A percentile compares a stretch with the other conserved stretches of the same genome.
Conservation (phyloP, 1,140 invertebrate species). For the Listronotus bonariensis region DNA sequence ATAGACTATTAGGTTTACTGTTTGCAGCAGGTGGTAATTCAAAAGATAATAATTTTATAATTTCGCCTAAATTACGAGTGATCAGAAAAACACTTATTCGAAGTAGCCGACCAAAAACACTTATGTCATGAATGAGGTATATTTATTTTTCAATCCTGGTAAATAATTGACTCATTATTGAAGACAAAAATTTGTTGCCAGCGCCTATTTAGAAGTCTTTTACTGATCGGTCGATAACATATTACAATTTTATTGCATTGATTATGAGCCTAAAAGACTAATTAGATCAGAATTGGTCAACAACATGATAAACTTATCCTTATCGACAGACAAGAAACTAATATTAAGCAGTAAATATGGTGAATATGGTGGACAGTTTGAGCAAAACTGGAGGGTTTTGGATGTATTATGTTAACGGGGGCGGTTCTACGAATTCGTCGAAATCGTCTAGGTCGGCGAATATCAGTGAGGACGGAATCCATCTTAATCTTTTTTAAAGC, state of each 20-base stretch:
- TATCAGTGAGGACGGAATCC: conserved; percentile 64
- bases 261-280: conserved; percentile 1
- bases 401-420: conserved; percentile 71
- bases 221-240: background rate
- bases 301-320: conserved; percentile 6
- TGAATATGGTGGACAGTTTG: conserved; percentile 33
- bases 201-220: too few species aligned
- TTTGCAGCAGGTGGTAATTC: too few species aligned
- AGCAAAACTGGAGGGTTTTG: conserved; percentile 58
- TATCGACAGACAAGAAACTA: conserved; percentile 5
- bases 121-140: too few species aligned
- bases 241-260: conserved; percentile 13
- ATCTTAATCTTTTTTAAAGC: conserved; percentile 56
- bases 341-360: background rate
- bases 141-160: too few species aligned
- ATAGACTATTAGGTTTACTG: too few species aligned
- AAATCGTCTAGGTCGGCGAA: conserved; percentile 63
- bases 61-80: too few species aligned
- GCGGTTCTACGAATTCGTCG: conserved; percentile 66
- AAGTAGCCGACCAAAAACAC: background rate
- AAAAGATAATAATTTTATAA: too few species aligned
- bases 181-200: too few species aligned
- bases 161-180: too few species aligned
- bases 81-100: too few species aligned
- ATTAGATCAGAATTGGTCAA: conserved; percentile 26